Evolutionary conservation across 2,797 vertebrate genomes (phyloP), one percentile per base, ranked within the genome.

Genomic region (Galaxias olidus): DNA sequence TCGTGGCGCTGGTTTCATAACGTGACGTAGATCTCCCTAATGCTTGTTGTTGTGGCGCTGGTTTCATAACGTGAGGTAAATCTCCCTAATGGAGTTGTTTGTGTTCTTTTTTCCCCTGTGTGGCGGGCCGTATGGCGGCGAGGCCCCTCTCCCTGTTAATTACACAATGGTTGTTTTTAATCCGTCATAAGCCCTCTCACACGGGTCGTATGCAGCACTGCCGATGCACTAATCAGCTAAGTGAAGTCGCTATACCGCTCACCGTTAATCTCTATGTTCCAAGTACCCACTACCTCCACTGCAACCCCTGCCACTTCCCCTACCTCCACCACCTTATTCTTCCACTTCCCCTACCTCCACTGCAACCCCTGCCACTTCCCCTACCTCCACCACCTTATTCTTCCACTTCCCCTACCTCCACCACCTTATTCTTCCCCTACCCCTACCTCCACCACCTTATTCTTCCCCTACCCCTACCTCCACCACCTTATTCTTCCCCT

Each of bases 11-110:
- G 68, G 81, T 79, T 85, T 74, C 81, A 86, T 84, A 87, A 84
- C 74, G 65, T 72, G 4, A 68, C 60, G 81, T 87, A 80, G 86
- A 88, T 89, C 86, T 78, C 47, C 20, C 64, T 85, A 86, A 88
- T 87, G 83, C n/a, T n/a, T n/a, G 78, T 83, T 86, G 84, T 80
- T 76, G 75, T 84, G 72, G 72, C 55, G 1, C 59, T 71, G 68
- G 81, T 79, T 85, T 74, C 81, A 86, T 84, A 87, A 84, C 74
- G 65, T 72, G 4, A 68, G 61, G 81, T 87, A 80, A 86, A 88
- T 89, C 86, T 78, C 47, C 20, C 64, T 85, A 86, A 88, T 87
- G 83, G 82, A 85, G 88, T 84, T 90, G 83, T 85, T 89, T 87
- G 72, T 82, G 69, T 84, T 85, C 85, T 80, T 87, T 83, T 79